A percentile compares a stretch with the other conserved stretches of the same genome.
These are phyloP conservation scores for Ophion ventricosus DNA, from an alignment of 2,888 invertebrate genomes.

Conservation along the genomic window DNA sequence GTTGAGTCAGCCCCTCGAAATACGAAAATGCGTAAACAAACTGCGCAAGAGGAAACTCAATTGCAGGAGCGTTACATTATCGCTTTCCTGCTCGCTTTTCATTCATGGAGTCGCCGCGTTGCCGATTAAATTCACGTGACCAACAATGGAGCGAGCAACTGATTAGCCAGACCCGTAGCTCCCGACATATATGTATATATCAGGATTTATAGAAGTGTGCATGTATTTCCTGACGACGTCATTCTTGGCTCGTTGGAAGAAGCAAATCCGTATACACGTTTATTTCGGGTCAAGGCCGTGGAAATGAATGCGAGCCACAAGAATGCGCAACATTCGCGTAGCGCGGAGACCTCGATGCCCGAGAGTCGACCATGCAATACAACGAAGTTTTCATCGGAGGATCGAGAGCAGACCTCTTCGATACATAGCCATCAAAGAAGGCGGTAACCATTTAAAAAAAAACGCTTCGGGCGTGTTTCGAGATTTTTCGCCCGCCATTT, in stretches of 20 bases:
- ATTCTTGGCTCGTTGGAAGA: neutral
- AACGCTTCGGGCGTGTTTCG: neutral
- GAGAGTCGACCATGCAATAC: conserved; percentile 12
- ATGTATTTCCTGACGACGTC: neutral
- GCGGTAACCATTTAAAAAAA: conserved; percentile 12
- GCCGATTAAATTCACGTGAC: neutral
- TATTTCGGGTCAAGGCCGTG: conserved; percentile 68
- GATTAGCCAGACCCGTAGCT: neutral
- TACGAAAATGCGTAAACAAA: conserved; percentile 63
- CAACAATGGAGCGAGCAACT: neutral
- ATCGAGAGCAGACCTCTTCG: neutral
- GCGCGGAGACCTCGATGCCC: conserved; percentile 64
- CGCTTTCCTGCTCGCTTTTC: conserved; percentile 20
- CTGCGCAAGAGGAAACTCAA: conserved; percentile 8
- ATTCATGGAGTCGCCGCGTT: neutral
- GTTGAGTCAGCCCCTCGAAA: conserved; percentile 66
- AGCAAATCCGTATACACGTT: conserved; percentile 42
- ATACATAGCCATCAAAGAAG: neutral
- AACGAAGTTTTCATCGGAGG: conserved; percentile 1
- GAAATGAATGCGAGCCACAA: conserved; percentile 63
- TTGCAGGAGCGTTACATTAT: conserved; percentile 19
- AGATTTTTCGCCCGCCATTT: too few species aligned
- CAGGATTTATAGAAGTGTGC: neutral
- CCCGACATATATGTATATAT: neutral
- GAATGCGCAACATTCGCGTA: conserved; percentile 34